Evolutionary conservation across 1,140 invertebrate genomes (phyloP).

Genomic region (Dryas iulia): DNA sequence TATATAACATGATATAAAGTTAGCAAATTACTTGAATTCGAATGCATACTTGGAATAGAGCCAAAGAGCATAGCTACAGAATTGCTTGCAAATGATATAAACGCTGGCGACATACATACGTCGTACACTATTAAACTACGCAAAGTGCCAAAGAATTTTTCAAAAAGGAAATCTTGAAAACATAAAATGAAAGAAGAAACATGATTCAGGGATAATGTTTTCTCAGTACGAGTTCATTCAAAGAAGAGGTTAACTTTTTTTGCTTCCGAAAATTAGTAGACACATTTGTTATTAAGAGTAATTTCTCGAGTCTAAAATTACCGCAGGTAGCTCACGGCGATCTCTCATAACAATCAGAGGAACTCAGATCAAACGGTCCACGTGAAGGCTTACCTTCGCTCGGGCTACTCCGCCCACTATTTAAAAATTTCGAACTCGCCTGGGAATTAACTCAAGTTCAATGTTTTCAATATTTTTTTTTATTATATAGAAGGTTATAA

Average conservation of each 20-base stretch:
- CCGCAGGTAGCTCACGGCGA: slow-evolving; percentile 73
- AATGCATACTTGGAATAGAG: slow-evolving; percentile 61
- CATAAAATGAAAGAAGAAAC: slow-evolving; percentile 7
- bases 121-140: slow-evolving; percentile 49
- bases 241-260: slow-evolving; percentile 33
- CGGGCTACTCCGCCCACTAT: slow-evolving; percentile 64
- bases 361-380: slow-evolving; percentile 44
- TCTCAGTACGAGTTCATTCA: slow-evolving; percentile 23
- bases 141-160: slow-evolving; percentile 51
- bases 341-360: slow-evolving; percentile 58
- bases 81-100: slow-evolving; percentile 66
- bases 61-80: slow-evolving; percentile 56
- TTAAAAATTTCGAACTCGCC: slow-evolving; percentile 71
- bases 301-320: slow-evolving; percentile 74
- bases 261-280: slow-evolving; percentile 46
- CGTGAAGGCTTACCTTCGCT: slow-evolving; percentile 60
- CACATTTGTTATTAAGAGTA: slow-evolving; percentile 78
- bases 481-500: background rate
- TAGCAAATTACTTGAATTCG: slow-evolving; percentile 64
- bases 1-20: slow-evolving; percentile 53
- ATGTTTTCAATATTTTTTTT: slow-evolving; percentile 37
- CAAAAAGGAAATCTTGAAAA: slow-evolving; percentile 30
- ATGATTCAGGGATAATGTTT: slow-evolving; percentile 50
- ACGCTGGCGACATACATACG: slow-evolving; percentile 49
- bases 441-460: slow-evolving; percentile 68